Percentiles rank a stretch among this genome's conserved stretches.
phyloP scores from a whole-genome alignment of 2,113 vertebrate genomes.

The Chauna torquata region DNA sequence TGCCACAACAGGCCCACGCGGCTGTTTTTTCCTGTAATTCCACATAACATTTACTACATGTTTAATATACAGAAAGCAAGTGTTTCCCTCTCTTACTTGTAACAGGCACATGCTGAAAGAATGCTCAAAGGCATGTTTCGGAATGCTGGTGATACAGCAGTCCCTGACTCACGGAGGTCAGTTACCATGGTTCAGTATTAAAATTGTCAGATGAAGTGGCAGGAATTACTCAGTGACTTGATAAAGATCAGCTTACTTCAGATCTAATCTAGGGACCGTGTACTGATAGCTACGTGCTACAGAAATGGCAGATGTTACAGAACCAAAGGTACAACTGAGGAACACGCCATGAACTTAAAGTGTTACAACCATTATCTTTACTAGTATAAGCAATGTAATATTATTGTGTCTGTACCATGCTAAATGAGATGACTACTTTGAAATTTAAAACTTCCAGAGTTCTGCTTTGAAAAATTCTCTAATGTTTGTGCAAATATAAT shows the following conservation, averaged over 20 bases:
- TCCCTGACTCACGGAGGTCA: conserved; percentile 32
- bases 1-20: background rate
- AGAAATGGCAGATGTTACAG: background rate
- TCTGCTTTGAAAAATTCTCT: background rate
- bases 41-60: background rate
- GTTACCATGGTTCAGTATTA: background rate
- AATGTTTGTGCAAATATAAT: background rate
- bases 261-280: conserved; percentile 39
- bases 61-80: background rate
- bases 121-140: conserved; percentile 3
- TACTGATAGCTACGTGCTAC: background rate
- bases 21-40: background rate
- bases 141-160: background rate
- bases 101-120: background rate
- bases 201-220: conserved; percentile 36
- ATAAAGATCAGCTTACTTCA: conserved; percentile 68
- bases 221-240: conserved; percentile 53
- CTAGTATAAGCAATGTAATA: background rate
- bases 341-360: background rate
- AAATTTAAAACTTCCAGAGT: background rate
- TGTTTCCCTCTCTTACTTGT: conserved; percentile 29
- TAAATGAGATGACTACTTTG: background rate
- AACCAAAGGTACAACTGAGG: background rate
- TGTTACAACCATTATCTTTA: background rate
- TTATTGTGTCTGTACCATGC: background rate